phyloP scores from a whole-genome alignment of 30 jellyfish, hydroid and myxozoan species.

The Aurelia aurita complex sp. Pacific region DNA sequence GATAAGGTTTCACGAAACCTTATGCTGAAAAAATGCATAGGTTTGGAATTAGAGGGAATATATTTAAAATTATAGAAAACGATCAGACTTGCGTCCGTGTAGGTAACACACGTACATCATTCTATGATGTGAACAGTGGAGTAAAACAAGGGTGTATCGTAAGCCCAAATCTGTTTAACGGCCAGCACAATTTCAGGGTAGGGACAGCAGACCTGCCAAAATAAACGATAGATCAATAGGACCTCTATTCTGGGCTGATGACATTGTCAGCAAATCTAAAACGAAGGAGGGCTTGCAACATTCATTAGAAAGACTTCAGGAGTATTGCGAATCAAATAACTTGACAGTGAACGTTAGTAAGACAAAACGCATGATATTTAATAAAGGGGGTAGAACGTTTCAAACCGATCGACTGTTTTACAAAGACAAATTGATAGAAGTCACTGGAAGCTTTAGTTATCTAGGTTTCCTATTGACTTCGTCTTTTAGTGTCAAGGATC shows the following conservation, averaged over 20 bases:
- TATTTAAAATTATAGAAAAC: background rate
- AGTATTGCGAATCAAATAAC: no score
- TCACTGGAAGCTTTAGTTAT: background rate
- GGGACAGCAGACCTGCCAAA: no score
- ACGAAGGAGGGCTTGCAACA: background rate
- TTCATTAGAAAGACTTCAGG: no score
- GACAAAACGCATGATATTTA: no score
- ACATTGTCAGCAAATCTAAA: no score
- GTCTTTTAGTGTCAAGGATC: no score
- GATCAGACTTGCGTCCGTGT: background rate
- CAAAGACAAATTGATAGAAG: background rate
- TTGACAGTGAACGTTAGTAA: no score
- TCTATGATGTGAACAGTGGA: background rate
- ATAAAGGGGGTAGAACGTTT: background rate
- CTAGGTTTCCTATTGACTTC: no score
- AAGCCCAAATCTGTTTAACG: conserved; percentile 1
- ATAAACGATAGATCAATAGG: no score
- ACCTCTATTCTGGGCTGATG: no score
- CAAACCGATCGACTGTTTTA: background rate
- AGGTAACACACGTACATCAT: background rate
- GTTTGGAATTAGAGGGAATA: background rate
- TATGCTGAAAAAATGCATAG: background rate
- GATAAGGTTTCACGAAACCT: background rate
- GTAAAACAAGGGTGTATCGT: background rate
- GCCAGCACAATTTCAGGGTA: no score